Evolutionary conservation across 2,797 vertebrate genomes (phyloP), one percentile per base, ranked within the genome.

Genomic region (Melanotaenia parkinsoni): DNA sequence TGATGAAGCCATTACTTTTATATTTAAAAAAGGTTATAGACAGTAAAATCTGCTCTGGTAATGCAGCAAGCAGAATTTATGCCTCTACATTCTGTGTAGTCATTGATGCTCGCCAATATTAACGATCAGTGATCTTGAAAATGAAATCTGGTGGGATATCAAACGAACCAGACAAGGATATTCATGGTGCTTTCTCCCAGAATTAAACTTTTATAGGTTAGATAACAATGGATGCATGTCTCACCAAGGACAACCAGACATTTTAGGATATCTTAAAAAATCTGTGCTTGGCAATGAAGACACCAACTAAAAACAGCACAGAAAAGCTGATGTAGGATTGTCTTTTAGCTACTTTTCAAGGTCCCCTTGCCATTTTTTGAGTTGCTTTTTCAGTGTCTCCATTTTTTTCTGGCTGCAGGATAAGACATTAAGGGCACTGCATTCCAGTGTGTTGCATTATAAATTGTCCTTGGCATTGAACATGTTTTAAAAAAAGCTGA

Each of bases 401-500:
- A 28, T 40, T 26, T 59, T 53, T 53, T 53, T 11, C 35, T 35
- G 16, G 4, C 60, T 58, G 30, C 56, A 20, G 4, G 30, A 57
- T 26, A 60, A 13, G 13, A 58, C 40, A 63, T 37, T 28, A 56
- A 54, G 38, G 35, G 40, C 3, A 13, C 40, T 67, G 38, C 30
- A 63, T 78, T 51, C n/a, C 18, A 58, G 56, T 26, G 1, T 32
- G 74, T 68, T 43, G 22, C 6, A 28, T 56, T 33, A 50, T 20
- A 47, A 37, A 61, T 38, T 63, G 5, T 35, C 5, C 26, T 26
- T 11, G 61, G 13, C 33, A 35, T 32, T 62, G 11, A 26, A 71
- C n/a, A 76, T 5, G 77, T 38, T 58, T 30, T 50, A 33, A 16
- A 74, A 72, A 65, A 5, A 2, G n/a, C 43, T 12, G 50, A 45